Conservation (phyloP, 2,113 vertebrate genomes). For the Lepisosteus oculatus region DNA sequence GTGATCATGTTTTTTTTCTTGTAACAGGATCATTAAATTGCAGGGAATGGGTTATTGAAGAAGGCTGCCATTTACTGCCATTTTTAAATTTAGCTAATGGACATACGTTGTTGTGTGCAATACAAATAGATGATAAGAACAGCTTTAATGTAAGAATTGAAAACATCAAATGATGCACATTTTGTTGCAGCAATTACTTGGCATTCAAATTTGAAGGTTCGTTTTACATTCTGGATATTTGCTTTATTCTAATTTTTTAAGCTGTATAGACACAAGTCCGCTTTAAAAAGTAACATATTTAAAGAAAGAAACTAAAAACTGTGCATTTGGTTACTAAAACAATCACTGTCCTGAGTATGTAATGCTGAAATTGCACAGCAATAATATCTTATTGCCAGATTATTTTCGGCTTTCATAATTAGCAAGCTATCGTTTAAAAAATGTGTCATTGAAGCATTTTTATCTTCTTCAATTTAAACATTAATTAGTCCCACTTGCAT, state of each 20-base stretch:
- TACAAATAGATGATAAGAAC: neutral
- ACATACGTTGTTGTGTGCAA: no score
- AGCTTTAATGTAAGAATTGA: neutral
- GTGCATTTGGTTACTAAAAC: neutral
- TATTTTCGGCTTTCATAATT: neutral
- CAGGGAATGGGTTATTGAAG: no score
- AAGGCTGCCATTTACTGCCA: no score
- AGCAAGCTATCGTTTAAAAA: slow-evolving; percentile 2
- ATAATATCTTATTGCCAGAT: slow-evolving; percentile 16
- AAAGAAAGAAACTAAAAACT: slow-evolving; percentile 14
- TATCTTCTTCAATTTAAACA: slow-evolving; percentile 26
- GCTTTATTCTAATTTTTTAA: neutral
- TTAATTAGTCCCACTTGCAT: slow-evolving; percentile 27
- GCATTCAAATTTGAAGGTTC: slow-evolving; percentile 13
- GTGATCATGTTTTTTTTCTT: no score
- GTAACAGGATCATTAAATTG: no score
- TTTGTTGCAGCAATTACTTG: neutral
- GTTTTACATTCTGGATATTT: neutral
- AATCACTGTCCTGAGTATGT: slow-evolving; percentile 19
- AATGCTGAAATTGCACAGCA: slow-evolving; percentile 30
- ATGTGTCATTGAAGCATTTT: neutral
- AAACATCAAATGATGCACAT: neutral
- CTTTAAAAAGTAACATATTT: neutral
- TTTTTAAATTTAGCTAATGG: no score
- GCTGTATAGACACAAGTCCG: slow-evolving; percentile 4